Evolutionary conservation across 1,140 invertebrate genomes (phyloP).

Genomic region (Gonioctena quinquepunctata): DNA sequence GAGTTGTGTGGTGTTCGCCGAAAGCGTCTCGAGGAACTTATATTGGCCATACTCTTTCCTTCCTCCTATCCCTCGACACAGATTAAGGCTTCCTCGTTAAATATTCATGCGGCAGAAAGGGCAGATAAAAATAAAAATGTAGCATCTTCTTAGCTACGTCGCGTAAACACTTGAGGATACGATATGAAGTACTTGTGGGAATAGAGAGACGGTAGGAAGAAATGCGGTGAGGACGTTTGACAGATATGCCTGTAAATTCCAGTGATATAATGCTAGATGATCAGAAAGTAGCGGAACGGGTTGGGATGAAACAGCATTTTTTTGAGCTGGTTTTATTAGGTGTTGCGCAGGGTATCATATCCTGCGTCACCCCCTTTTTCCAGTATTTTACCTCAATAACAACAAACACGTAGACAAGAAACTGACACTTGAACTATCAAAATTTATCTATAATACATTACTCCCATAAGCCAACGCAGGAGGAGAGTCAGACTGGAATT

Average conservation of each 20-base stretch:
- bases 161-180: conserved; percentile 51
- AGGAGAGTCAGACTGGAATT: too few relatives aligned
- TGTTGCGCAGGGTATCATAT: too few relatives aligned
- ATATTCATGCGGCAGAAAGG: conserved; percentile 54
- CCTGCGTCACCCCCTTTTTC: too few relatives aligned
- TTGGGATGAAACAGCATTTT: too few relatives aligned
- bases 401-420: too few relatives aligned
- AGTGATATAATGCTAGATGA: conserved; percentile 12
- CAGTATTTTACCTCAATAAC: too few relatives aligned
- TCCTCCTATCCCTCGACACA: conserved; percentile 51
- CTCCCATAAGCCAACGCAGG: too few relatives aligned
- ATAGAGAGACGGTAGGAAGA: not conserved
- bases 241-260: conserved; percentile 19
- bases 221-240: conserved; percentile 14
- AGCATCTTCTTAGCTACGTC: conserved; percentile 46
- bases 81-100: conserved; percentile 54
- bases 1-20: conserved; percentile 27
- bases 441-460: too few relatives aligned
- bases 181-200: conserved; percentile 35
- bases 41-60: conserved; percentile 48
- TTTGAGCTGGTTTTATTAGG: too few relatives aligned
- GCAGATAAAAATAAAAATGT: conserved; percentile 53
- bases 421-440: too few relatives aligned
- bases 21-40: conserved; percentile 47
- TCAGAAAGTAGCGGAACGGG: too few relatives aligned